phyloP scores from a whole-genome alignment of 2,113 vertebrate species.

The Arenaria interpres region DNA sequence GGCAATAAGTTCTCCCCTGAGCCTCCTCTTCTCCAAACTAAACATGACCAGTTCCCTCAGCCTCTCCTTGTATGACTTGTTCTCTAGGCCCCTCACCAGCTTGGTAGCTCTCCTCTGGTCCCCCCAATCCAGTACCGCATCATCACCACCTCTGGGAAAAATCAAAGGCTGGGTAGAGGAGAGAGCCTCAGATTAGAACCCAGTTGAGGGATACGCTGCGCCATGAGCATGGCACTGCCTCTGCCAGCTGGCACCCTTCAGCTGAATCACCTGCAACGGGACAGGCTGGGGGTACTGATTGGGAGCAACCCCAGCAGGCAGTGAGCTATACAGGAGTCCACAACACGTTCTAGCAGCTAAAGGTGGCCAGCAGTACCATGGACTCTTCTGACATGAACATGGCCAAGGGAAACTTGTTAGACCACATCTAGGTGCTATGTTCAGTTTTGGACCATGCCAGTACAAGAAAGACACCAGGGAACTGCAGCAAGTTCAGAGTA shows the following conservation, averaged over 20 bases:
- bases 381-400: neutral
- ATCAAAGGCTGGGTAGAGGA: neutral
- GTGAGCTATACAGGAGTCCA: neutral
- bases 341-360: neutral
- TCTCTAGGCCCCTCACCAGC: too few species aligned
- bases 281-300: neutral
- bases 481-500: neutral
- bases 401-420: neutral
- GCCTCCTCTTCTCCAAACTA: too few species aligned
- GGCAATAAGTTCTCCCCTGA: too few species aligned
- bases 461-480: neutral
- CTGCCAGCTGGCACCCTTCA: neutral
- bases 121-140: accelerated
- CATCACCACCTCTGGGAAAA: neutral
- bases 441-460: neutral
- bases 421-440: neutral
- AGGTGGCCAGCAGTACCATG: neutral
- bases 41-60: too few species aligned
- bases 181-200: neutral
- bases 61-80: too few species aligned
- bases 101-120: too few species aligned
- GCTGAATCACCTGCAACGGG: neutral
- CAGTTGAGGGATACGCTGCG: accelerated
- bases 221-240: neutral
- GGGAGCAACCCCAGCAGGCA: neutral